Conservation (phyloP, 2,797 vertebrate species). For the Halcyon smyrnensis region DNA sequence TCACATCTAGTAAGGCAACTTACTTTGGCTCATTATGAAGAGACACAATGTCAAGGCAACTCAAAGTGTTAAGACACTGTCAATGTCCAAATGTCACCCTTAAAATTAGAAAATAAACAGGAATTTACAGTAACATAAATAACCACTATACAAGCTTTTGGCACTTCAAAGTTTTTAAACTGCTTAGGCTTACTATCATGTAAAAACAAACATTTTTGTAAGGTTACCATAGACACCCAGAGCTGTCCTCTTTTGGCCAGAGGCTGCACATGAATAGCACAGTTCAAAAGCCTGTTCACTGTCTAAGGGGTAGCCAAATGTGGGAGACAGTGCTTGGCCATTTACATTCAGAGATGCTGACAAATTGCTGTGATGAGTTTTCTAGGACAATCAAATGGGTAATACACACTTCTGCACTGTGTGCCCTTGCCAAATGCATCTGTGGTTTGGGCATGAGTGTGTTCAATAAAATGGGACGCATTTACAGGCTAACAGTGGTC, state of each 20-base stretch:
- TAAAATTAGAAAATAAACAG: neutral
- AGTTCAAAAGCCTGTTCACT: neutral
- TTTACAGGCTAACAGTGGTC: neutral
- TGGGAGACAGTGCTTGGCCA: neutral
- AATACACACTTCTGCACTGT: neutral
- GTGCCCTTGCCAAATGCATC: neutral
- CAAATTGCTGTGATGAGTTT: too few relatives aligned
- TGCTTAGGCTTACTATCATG: neutral
- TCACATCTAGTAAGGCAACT: neutral
- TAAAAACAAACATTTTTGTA: neutral
- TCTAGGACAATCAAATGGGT: neutral
- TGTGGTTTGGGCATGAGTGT: neutral
- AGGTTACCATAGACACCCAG: neutral
- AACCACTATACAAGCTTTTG: neutral
- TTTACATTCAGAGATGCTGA: neutral
- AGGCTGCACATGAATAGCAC: neutral
- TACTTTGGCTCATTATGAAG: neutral
- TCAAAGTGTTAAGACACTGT: neutral
- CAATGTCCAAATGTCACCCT: rapidly evolving
- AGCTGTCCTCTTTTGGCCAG: neutral
- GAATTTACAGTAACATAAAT: neutral
- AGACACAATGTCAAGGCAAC: neutral
- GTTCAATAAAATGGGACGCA: neutral
- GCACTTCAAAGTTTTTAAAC: neutral
- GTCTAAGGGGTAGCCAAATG: neutral